phyloP scores from a whole-genome alignment of 1,140 invertebrate genomes.

The Orchestia grillus region DNA sequence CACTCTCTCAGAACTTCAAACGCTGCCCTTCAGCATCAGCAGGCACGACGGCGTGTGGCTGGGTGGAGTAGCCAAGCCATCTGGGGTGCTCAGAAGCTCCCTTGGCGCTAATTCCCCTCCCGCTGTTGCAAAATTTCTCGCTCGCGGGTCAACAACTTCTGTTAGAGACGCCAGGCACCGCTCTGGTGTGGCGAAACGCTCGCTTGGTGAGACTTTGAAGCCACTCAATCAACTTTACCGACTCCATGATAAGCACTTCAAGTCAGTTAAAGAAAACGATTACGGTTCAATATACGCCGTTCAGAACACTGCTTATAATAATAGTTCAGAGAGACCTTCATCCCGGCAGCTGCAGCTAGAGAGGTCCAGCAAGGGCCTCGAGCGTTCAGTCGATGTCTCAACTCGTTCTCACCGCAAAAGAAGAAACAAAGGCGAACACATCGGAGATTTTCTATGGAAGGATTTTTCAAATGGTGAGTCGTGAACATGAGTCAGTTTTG shows the following conservation, averaged over 20 bases:
- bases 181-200: background rate
- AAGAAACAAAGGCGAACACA: constrained; percentile 5
- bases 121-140: background rate
- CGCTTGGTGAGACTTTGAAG: background rate
- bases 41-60: constrained; percentile 48
- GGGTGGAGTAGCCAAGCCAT: background rate
- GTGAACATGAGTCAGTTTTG: background rate
- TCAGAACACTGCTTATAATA: background rate
- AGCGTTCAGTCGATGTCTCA: background rate
- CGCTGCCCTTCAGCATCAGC: constrained; percentile 29
- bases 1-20: background rate
- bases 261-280: background rate
- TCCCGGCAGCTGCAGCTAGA: background rate
- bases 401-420: background rate
- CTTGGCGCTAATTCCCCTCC: background rate
- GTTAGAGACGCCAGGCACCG: background rate
- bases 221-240: background rate
- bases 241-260: background rate
- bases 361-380: background rate
- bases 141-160: background rate
- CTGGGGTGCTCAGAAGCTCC: background rate
- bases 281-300: background rate
- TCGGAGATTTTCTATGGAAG: background rate
- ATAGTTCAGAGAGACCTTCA: background rate
- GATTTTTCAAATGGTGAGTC: constrained; percentile 4